Conservation (phyloP, 2,113 vertebrate species). For the Alligator sinensis region DNA sequence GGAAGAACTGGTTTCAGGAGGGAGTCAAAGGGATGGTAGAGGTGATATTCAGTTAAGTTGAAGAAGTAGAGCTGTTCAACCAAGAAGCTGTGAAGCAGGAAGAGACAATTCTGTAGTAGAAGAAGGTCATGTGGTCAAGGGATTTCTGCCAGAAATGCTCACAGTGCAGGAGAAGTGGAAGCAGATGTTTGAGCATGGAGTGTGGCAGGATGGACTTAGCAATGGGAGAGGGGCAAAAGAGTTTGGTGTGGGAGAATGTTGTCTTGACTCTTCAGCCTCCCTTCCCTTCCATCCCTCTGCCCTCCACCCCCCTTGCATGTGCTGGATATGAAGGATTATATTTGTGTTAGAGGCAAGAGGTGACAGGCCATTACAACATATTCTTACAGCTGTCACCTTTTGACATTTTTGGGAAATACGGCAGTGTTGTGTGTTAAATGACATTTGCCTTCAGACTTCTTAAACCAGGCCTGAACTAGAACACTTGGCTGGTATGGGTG, state of each 20-base stretch:
- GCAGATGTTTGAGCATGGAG: neutral
- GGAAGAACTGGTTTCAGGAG: neutral
- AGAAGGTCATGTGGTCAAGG: neutral
- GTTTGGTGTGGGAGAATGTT: neutral
- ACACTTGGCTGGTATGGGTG: rapidly evolving
- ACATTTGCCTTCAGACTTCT: neutral
- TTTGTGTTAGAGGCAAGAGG: neutral
- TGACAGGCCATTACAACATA: neutral
- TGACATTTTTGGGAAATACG: neutral
- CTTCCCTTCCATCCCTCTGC: no score
- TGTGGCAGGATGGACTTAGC: neutral
- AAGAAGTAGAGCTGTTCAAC: neutral
- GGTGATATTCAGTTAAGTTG: neutral
- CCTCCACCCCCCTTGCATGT: no score
- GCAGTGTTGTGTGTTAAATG: neutral
- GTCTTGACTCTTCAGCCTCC: no score
- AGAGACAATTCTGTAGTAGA: neutral
- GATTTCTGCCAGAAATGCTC: neutral
- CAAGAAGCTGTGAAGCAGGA: neutral
- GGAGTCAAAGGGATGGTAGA: neutral
- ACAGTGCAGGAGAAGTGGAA: neutral
- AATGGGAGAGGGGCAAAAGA: neutral
- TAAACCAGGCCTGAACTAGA: rapidly evolving
- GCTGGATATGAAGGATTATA: neutral
- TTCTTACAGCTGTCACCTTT: neutral